Conservation (phyloP, 2,888 invertebrate species). For the Meghimatium bilineatum region DNA sequence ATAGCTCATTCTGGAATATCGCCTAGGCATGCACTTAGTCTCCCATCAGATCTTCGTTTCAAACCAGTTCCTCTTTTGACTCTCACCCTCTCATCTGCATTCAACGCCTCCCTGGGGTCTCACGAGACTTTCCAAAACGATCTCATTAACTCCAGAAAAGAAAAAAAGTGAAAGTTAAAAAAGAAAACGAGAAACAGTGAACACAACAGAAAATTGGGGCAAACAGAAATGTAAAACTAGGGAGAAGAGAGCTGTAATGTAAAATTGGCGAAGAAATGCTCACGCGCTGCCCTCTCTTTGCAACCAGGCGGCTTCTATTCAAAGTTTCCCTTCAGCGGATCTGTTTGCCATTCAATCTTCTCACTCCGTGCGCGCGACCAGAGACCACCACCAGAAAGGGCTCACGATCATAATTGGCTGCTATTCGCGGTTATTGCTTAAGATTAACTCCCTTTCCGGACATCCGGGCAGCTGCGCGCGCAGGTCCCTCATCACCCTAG, state of each 20-base stretch:
- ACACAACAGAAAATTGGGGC: background rate
- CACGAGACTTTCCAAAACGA: constrained; percentile 6
- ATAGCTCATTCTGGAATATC: background rate
- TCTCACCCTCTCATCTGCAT: constrained; percentile 23
- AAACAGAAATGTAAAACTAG: constrained; percentile 23
- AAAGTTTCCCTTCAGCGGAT: constrained; percentile 29
- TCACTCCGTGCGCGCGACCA: background rate
- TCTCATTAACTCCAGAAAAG: constrained; percentile 9
- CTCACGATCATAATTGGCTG: constrained; percentile 43
- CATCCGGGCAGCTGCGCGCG: constrained; percentile 53
- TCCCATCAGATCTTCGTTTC: constrained; percentile 19
- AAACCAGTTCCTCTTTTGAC: background rate
- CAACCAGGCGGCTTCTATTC: constrained; percentile 15
- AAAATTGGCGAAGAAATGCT: constrained; percentile 26
- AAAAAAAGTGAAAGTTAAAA: background rate
- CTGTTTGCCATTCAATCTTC: constrained; percentile 44
- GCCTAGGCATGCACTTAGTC: constrained; percentile 11
- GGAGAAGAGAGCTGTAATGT: background rate
- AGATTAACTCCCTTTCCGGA: constrained; percentile 50
- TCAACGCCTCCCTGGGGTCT: background rate
- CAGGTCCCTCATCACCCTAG: constrained; percentile 55
- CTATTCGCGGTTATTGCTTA: constrained; percentile 41
- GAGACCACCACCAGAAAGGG: constrained; percentile 37
- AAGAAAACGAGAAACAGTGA: background rate
- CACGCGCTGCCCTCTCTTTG: constrained; percentile 4